Evolutionary conservation across 2,113 vertebrate genomes (phyloP).

Genomic region (Sinocyclocheilus anophthalmus): DNA sequence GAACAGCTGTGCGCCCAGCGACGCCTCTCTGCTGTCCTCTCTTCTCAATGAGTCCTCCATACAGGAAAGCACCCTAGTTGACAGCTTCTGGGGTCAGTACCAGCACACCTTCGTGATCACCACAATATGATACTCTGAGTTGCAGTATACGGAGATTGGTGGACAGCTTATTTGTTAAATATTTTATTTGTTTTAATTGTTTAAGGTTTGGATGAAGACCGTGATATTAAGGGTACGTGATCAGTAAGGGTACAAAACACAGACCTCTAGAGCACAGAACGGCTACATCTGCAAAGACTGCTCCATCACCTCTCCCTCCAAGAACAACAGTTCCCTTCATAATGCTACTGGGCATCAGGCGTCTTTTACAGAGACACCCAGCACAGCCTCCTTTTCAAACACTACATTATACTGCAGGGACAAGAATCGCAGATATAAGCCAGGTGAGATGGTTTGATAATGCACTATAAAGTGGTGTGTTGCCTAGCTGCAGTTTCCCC

Average conservation of each 20-base stretch:
- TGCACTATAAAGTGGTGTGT: too few species aligned
- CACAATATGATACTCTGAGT: background rate
- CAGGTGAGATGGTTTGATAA: conserved; percentile 64
- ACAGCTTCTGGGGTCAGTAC: conserved; percentile 88
- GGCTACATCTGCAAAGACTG: conserved; percentile 78
- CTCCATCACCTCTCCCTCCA: conserved; percentile 57
- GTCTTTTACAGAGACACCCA: background rate
- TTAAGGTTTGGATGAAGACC: conserved; percentile 86
- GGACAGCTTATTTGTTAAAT: background rate
- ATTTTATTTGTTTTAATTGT: background rate
- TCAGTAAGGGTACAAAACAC: conserved; percentile 43
- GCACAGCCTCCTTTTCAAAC: conserved; percentile 56
- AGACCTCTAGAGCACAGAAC: conserved; percentile 68
- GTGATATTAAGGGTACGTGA: conserved; percentile 63
- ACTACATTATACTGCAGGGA: conserved; percentile 80
- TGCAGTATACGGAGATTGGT: background rate
- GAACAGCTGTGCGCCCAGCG: conserved; percentile 65
- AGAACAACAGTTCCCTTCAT: conserved; percentile 40
- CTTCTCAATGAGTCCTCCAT: conserved; percentile 85
- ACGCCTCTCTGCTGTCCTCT: conserved; percentile 77
- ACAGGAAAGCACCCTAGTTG: conserved; percentile 81
- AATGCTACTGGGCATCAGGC: conserved; percentile 13
- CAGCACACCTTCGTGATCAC: background rate
- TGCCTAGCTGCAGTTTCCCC: too few species aligned
- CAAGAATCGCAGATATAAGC: conserved; percentile 70